These are phyloP conservation scores for Eupithecia pulchellata DNA, from an alignment of 2,888 invertebrate genomes.

Conservation along the genomic window DNA sequence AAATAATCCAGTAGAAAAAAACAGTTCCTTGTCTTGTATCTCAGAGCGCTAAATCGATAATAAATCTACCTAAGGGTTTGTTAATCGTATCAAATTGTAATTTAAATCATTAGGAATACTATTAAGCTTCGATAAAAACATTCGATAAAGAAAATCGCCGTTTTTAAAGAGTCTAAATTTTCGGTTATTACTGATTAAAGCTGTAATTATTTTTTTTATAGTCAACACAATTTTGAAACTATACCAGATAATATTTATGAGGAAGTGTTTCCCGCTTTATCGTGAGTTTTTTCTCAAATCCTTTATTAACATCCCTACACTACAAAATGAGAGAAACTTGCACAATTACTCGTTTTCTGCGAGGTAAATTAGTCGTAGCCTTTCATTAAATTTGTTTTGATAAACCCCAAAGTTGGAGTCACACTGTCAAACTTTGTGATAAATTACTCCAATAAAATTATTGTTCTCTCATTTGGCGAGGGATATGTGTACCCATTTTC, in stretches of 20 bases:
- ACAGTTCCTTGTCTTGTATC: not conserved
- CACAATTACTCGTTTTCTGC: not conserved
- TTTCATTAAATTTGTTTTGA: slow-evolving; percentile 28
- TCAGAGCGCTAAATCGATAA: not conserved
- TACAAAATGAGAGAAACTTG: not conserved
- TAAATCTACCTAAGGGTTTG: not conserved
- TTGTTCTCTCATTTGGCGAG: slow-evolving; percentile 14
- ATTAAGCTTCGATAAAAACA: not conserved
- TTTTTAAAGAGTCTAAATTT: not conserved
- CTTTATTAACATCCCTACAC: not conserved
- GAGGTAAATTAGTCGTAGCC: slow-evolving; percentile 5
- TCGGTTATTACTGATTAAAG: not conserved
- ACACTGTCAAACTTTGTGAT: slow-evolving; percentile 38
- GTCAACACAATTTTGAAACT: not conserved
- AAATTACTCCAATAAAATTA: slow-evolving; percentile 28
- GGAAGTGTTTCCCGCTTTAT: not conserved
- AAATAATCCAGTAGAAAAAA: not conserved
- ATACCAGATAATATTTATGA: not conserved
- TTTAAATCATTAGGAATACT: not conserved
- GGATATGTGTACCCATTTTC: slow-evolving; percentile 6
- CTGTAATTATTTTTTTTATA: not conserved
- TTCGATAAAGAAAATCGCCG: not conserved
- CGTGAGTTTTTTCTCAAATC: not conserved
- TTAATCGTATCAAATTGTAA: not conserved
- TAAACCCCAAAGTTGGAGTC: slow-evolving; percentile 25